Percentiles rank a stretch among this genome's conserved stretches.
These are phyloP conservation scores for Ailurus styani DNA, from an alignment of 2,113 vertebrate species.

Conservation along the genomic window DNA sequence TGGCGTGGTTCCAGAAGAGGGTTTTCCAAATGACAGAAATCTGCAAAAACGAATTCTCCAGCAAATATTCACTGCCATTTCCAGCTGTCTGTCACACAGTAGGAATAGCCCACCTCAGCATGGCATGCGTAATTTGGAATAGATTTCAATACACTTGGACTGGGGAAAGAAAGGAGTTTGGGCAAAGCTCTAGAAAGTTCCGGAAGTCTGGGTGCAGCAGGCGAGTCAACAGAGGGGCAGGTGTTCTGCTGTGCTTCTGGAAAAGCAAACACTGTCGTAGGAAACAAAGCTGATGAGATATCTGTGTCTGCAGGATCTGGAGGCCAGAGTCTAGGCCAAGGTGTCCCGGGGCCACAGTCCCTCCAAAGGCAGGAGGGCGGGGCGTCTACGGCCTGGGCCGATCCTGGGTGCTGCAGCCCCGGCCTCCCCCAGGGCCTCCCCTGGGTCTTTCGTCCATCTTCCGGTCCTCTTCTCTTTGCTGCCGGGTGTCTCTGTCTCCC, in stretches of 20 bases:
- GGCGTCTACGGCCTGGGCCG: rapidly evolving
- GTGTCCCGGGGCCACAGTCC: background rate
- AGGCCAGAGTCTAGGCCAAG: background rate
- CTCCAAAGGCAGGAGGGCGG: background rate
- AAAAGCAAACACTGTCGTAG: background rate
- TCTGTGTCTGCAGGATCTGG: rapidly evolving
- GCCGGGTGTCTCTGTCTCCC: background rate
- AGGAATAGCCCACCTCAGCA: background rate
- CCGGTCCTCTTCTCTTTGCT: background rate
- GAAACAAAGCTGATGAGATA: background rate
- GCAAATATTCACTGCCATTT: background rate
- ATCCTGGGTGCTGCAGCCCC: rapidly evolving
- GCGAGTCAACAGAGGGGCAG: background rate
- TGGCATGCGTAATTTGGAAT: background rate
- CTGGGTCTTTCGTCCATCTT: rapidly evolving
- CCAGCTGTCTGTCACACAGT: background rate
- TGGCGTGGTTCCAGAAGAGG: background rate
- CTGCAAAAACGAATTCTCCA: background rate
- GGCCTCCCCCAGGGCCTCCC: background rate
- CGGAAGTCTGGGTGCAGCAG: background rate
- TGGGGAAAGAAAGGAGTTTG: background rate
- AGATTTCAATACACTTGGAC: background rate
- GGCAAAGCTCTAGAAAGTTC: background rate
- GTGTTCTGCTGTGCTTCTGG: background rate
- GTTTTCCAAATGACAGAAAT: background rate